These are phyloP conservation scores for Lepidotrigona ventralis DNA, from an alignment of 1,140 invertebrate species.

Conservation along the genomic window DNA sequence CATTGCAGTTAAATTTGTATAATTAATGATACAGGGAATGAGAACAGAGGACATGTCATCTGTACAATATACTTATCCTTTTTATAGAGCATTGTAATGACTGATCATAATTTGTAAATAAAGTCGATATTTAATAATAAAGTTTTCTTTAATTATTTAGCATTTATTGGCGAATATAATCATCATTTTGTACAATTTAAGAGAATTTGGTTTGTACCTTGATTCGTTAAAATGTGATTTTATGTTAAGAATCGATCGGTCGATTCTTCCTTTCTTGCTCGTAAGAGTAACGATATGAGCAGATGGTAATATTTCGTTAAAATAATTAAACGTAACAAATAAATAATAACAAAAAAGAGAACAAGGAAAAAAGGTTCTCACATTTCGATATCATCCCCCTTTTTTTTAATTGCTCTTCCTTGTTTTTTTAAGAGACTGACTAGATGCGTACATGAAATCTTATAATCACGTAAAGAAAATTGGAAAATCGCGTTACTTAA, in stretches of 20 bases:
- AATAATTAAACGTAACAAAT: slow-evolving; percentile 74
- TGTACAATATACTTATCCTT: slow-evolving; percentile 66
- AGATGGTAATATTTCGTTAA: slow-evolving; percentile 41
- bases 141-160: slow-evolving; percentile 45
- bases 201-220: slow-evolving; percentile 49
- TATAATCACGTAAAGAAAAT: slow-evolving; percentile 61
- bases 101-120: slow-evolving; percentile 75
- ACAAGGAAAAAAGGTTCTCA: slow-evolving; percentile 66
- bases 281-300: slow-evolving; percentile 1
- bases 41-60: slow-evolving; percentile 54
- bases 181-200: slow-evolving; percentile 61
- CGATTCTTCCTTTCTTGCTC: background rate
- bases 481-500: slow-evolving; percentile 67
- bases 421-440: slow-evolving; percentile 43
- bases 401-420: slow-evolving; percentile 29
- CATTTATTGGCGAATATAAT: slow-evolving; percentile 62
- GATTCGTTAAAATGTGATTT: slow-evolving; percentile 35
- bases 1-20: slow-evolving; percentile 31
- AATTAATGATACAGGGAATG: slow-evolving; percentile 34
- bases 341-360: slow-evolving; percentile 76
- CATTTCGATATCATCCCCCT: slow-evolving; percentile 16
- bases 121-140: slow-evolving; percentile 74
- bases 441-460: slow-evolving; percentile 48
- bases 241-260: slow-evolving; percentile 20
- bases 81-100: slow-evolving; percentile 59